Base-by-base conservation (phyloP, 2,888 invertebrate species). In the Tridacna crocea region DNA sequence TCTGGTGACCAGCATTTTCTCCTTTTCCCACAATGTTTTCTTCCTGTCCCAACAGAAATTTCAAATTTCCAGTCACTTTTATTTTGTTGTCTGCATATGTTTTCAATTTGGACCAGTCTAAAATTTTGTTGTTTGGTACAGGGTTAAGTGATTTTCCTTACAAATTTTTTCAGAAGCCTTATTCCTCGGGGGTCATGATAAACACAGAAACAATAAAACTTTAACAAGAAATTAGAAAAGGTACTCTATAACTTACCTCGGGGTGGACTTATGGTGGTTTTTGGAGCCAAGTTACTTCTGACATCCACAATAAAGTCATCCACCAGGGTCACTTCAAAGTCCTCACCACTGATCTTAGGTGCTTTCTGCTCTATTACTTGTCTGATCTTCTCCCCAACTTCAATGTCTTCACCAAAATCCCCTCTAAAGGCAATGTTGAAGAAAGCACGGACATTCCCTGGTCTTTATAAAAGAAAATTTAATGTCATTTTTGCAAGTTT, bases 241-340 rank as follows among this genome's bases (percentile, higher is more conserved):
- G 36, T 8, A 36, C 8, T 2, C 36, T 36, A 36, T 36, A 36
- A 36, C 36, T 36, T 8, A 84, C 84, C 79, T 72, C 68, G 60
- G 0, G 75, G 76, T 17, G 81, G 82, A 2, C 15, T 17, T 17
- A 68, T 27, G n/a, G 68, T 68, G 22, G 68, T 46, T 19, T 19
- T 22, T n/a, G 68, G 68, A 11, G 17, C 46, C n/a, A 68, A n/a
- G 22, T 60, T 63, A 48, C 80, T 73, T 46, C 72, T 70, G n/a
- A 87, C 79, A 66, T 84, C 87, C 17, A 87, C 63, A 22, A 87
- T 77, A 58, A 80, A 87, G 26, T 87, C 73, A 51, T 85, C 79
- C 0, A 87, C 36, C 80, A 84, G 48, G 48, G 79, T 48, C 12
- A 82, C 85, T 22, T 80, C 70, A 63, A 79, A 87, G 51, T 82